A percentile compares a stretch with the other conserved stretches of the same genome.
Conservation (phyloP, 2,797 vertebrate species). For the Myoxocephalus aenaeus region DNA sequence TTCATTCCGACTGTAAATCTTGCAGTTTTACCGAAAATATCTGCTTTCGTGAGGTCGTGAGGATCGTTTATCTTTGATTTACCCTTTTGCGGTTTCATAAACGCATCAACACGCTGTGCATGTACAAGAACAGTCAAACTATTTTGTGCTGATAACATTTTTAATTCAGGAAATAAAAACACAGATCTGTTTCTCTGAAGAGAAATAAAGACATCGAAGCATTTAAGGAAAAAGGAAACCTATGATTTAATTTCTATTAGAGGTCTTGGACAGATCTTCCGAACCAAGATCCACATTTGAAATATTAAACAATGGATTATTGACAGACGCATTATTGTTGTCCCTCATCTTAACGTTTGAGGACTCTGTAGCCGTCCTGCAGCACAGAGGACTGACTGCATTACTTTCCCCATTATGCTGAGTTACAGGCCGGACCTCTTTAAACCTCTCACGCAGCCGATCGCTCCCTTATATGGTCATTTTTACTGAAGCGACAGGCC, state of each 20-base stretch:
- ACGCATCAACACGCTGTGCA: not conserved
- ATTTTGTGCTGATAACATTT: no score
- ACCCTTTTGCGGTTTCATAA: not conserved
- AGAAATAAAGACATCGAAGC: not conserved
- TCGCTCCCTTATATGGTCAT: conserved; percentile 67
- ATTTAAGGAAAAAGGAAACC: not conserved
- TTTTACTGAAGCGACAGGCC: conserved; percentile 16
- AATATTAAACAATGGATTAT: not conserved
- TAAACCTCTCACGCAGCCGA: conserved; percentile 5
- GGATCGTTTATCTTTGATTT: not conserved
- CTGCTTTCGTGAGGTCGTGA: not conserved
- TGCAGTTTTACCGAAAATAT: not conserved
- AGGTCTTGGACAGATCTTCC: not conserved
- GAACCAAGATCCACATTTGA: not conserved
- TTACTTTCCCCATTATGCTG: conserved; percentile 14
- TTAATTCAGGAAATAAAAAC: not conserved
- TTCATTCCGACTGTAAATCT: not conserved
- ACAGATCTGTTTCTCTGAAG: not conserved
- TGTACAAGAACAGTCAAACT: not conserved
- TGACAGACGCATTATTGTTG: not conserved
- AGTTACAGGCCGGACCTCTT: conserved; percentile 16
- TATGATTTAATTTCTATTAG: not conserved
- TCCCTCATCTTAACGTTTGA: no score
- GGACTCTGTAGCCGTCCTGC: conserved; percentile 1
- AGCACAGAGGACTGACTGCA: conserved; percentile 30